A percentile compares a stretch with the other conserved stretches of the same genome.
These are phyloP conservation scores for Jacana jacana DNA, from an alignment of 2,113 vertebrate genomes.

Conservation along the genomic window DNA sequence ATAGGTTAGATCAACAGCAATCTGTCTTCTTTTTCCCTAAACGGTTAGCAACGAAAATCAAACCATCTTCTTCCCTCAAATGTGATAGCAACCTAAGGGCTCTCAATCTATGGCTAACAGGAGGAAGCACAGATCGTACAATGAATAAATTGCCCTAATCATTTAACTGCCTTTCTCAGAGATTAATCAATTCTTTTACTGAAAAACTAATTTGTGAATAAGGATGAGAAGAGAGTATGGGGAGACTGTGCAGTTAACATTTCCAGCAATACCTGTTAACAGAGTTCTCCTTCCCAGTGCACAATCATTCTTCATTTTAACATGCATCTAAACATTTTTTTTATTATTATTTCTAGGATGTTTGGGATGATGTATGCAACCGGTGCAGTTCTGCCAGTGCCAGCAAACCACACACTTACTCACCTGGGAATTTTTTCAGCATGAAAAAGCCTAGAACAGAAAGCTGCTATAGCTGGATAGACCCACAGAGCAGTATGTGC, in stretches of 20 bases:
- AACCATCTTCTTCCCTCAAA: neutral
- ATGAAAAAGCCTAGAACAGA: neutral
- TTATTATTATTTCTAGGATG: neutral
- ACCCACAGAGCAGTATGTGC: rapidly evolving
- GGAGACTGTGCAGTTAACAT: neutral
- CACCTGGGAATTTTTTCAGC: neutral
- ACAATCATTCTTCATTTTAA: neutral
- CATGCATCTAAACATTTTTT: neutral
- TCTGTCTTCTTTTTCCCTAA: neutral
- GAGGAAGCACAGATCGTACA: neutral
- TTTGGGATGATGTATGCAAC: neutral
- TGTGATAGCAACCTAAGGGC: neutral
- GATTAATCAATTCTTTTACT: neutral
- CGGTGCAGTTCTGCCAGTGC: neutral
- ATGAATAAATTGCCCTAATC: neutral
- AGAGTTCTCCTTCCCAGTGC: neutral
- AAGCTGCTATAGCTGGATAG: neutral
- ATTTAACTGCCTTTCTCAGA: neutral
- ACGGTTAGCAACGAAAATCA: neutral
- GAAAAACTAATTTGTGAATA: neutral
- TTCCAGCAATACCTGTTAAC: neutral
- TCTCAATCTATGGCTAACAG: neutral
- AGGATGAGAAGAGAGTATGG: neutral
- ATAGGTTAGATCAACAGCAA: neutral
- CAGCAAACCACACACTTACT: neutral